Base-by-base conservation (phyloP, 2,888 invertebrate genomes). In the Drosophila siamana region DNA sequence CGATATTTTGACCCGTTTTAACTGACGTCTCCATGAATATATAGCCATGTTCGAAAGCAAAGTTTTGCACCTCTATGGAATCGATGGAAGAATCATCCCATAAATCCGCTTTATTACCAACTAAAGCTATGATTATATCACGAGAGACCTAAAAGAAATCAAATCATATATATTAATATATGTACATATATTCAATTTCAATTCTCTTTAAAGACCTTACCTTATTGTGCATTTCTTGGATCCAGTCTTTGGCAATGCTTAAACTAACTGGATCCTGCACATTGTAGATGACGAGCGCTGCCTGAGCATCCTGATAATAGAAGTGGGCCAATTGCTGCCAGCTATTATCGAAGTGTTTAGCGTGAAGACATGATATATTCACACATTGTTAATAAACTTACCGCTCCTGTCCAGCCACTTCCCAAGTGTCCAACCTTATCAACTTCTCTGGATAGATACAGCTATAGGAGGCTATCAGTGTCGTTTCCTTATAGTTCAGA, bases 311-410 rank as follows among this genome's bases (percentile, higher is more conserved):
- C 91, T 97, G 94, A 93, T 98, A 98, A 93, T 98, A 99, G 99
- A 99, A 99, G 16, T 99, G 99, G 70, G 99, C 99, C 93, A 99
- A 95, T 93, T 98, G 98, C 94, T 99, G 98, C 93, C 99, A 99
- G 93, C 95, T 95, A 92, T n/a, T n/a, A n/a, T 15, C 19, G n/a
- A 54, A 30, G 2, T 13, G 13, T 8, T 13, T 1, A 9, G 0
- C 19, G 16, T 52, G 19, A 19, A n/a, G 1, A 16, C 8, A 9
- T 28, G 0, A 41, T 13, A 8, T 8, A 15, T 15, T 55, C 6
- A 7, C 2, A 19, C 9, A 4, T 4, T 22, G 19, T 22, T 22
- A 9, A 24, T 13, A 5, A 5, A 73, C 62, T 48, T 75, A 95
- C 95, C 99, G 95, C 93, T 99, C 99, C 92, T 98, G 98, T 7